Percentiles rank a stretch among this genome's conserved stretches.
Conservation (phyloP, 2,888 invertebrate species). For the Mesoligia furuncula region DNA sequence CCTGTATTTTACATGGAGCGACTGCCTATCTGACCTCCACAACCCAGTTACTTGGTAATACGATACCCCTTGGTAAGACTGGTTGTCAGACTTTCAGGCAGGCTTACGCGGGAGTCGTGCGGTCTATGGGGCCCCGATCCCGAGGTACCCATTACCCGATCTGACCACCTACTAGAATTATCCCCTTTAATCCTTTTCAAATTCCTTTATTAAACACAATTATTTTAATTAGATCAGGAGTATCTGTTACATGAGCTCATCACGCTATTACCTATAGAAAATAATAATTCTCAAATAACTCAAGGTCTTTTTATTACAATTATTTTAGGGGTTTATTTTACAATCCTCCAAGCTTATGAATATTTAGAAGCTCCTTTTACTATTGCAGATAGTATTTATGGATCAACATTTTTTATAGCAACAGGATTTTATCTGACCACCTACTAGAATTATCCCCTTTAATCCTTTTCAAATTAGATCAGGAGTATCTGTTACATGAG, state of each 20-base stretch:
- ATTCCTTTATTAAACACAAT: constrained; percentile 94
- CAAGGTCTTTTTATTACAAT: constrained; percentile 85
- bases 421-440: constrained; percentile 94
- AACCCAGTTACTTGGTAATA: too few species aligned
- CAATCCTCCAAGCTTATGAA: constrained; percentile 92
- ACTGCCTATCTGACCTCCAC: too few species aligned
- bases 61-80: too few species aligned
- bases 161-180: constrained; percentile 93
- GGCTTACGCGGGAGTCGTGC: too few species aligned
- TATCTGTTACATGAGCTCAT: constrained; percentile 90
- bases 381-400: constrained; percentile 90
- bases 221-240: constrained; percentile 93
- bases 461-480: constrained; percentile 93
- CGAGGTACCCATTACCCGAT: too few species aligned
- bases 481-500: constrained; percentile 92
- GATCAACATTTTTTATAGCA: constrained; percentile 93
- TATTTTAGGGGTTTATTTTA: constrained; percentile 90
- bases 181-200: constrained; percentile 92
- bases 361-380: constrained; percentile 91
- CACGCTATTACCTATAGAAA: constrained; percentile 78
- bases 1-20: too few species aligned
- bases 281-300: constrained; percentile 80
- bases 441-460: constrained; percentile 91
- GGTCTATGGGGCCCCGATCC: too few species aligned
- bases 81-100: too few species aligned